phyloP scores from a whole-genome alignment of 2,888 invertebrate genomes.

The Parasteatoda lunata region DNA sequence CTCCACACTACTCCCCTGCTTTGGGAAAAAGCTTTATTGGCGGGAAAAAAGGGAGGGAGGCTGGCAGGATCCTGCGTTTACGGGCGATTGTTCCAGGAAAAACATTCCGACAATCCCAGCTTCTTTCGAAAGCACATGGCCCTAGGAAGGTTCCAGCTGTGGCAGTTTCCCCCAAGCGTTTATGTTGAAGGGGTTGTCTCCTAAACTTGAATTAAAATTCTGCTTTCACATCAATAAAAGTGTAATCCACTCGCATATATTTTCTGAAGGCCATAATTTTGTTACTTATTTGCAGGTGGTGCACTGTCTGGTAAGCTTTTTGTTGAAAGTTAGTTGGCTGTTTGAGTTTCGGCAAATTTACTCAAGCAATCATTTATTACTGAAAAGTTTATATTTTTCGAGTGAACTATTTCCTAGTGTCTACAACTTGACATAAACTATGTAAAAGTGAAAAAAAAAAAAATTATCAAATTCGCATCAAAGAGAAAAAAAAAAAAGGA shows the following conservation, averaged over 20 bases:
- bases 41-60: constrained; percentile 11
- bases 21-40: constrained; percentile 36
- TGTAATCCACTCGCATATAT: neutral
- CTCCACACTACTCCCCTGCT: constrained; percentile 26
- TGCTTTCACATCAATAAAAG: neutral
- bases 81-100: constrained; percentile 46
- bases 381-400: neutral
- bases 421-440: too few species aligned
- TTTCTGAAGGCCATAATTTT: neutral
- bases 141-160: constrained; percentile 49
- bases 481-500: too few species aligned
- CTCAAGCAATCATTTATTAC: neutral
- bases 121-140: constrained; percentile 20
- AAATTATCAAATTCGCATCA: too few species aligned
- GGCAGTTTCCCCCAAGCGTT: constrained; percentile 20
- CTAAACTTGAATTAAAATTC: constrained; percentile 18
- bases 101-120: constrained; percentile 49
- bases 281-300: too few species aligned
- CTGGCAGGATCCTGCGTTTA: constrained; percentile 23
- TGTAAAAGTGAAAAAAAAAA: too few species aligned
- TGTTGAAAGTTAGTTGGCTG: too few species aligned
- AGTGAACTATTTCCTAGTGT: too few species aligned
- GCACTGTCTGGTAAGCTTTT: too few species aligned
- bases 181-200: constrained; percentile 27
- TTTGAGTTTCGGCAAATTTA: too few species aligned